These are phyloP conservation scores for Acanthoscelides obtectus DNA, from an alignment of 2,888 invertebrate species.

Conservation along the genomic window DNA sequence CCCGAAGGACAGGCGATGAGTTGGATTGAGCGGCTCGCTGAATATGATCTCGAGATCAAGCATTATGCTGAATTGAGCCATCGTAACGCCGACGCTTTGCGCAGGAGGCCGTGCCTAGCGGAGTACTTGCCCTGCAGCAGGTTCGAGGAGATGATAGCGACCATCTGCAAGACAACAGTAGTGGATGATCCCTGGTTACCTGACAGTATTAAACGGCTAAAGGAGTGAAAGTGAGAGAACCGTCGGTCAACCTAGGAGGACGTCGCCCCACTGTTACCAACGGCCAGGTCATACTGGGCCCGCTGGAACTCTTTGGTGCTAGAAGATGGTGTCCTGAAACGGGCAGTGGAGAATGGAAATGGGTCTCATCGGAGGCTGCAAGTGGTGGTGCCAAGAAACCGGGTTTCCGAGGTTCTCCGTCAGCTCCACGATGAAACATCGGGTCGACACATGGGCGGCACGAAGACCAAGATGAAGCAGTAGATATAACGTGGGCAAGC, in stretches of 20 bases:
- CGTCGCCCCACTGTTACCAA: background rate
- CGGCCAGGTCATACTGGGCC: conserved; percentile 1
- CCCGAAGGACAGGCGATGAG: conserved; percentile 36
- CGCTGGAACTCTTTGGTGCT: conserved; percentile 4
- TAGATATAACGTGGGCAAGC: conserved; percentile 12
- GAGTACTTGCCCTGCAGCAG: conserved; percentile 12
- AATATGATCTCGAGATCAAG: conserved; percentile 27
- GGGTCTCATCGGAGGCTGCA: too few species aligned
- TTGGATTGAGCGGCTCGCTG: conserved; percentile 32
- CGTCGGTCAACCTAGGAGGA: conserved; percentile 4
- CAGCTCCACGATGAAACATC: too few species aligned
- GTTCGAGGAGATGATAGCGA: background rate
- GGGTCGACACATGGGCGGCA: too few species aligned
- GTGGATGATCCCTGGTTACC: background rate
- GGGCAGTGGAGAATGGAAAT: conserved; percentile 3
- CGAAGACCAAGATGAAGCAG: too few species aligned
- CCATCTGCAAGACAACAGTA: background rate
- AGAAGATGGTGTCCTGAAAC: conserved; percentile 3
- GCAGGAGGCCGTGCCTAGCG: conserved; percentile 14
- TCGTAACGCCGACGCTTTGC: conserved; percentile 17
- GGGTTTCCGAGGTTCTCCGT: too few species aligned
- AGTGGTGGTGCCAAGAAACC: too few species aligned
- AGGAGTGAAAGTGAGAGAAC: background rate
- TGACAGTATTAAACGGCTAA: background rate
- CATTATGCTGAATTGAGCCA: conserved; percentile 2